A percentile compares a stretch with the other conserved stretches of the same genome.
Conservation (phyloP, 2,113 vertebrate species). For the Anoplopoma fimbria region DNA sequence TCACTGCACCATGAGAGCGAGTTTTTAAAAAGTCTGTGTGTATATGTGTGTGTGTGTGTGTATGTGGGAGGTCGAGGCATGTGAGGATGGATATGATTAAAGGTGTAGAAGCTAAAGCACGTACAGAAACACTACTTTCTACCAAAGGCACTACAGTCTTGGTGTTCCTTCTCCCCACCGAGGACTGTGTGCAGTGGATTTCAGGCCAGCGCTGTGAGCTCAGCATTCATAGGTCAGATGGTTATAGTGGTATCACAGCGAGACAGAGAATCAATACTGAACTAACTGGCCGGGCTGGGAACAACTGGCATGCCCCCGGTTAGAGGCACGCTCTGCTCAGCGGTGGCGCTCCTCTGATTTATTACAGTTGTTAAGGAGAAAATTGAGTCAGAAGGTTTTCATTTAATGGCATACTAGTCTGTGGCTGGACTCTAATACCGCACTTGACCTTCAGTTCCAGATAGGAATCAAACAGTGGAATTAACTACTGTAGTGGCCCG, state of each 20-base stretch:
- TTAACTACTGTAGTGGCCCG: constrained; percentile 29
- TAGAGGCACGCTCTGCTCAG: constrained; percentile 56
- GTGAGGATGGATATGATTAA: background rate
- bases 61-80: background rate
- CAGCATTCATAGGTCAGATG: constrained; percentile 62
- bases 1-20: background rate
- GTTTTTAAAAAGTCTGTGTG: background rate
- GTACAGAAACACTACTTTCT: background rate
- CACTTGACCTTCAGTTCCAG: constrained; percentile 73
- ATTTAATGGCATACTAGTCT: constrained; percentile 68
- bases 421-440: constrained; percentile 51
- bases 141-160: background rate
- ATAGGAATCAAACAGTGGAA: constrained; percentile 63
- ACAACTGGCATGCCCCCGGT: constrained; percentile 54
- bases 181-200: constrained; percentile 29
- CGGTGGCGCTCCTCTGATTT: constrained; percentile 73
- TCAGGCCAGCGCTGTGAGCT: constrained; percentile 41
- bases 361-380: constrained; percentile 74
- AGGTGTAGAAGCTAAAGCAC: background rate
- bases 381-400: constrained; percentile 82
- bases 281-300: constrained; percentile 69
- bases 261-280: constrained; percentile 75
- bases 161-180: background rate
- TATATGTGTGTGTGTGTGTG: background rate
- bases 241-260: constrained; percentile 63